Percentiles rank a stretch among this genome's conserved stretches.
phyloP scores from a whole-genome alignment of 2,113 vertebrate species.

The Eleginops maclovinus region DNA sequence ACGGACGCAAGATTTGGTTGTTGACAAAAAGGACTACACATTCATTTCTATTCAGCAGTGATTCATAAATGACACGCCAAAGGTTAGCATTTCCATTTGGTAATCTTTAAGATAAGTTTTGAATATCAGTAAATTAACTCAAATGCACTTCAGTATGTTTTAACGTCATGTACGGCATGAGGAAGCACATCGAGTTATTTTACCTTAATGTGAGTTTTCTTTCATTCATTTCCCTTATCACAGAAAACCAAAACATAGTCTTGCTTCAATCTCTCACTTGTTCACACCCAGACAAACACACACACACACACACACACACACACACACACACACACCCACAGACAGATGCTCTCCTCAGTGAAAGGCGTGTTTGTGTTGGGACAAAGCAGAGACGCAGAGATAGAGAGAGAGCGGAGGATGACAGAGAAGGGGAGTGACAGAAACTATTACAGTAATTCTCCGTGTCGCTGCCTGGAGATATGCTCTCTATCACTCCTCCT shows the following conservation, averaged over 20 bases:
- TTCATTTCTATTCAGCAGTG: not conserved
- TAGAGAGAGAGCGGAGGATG: slow-evolving; percentile 56
- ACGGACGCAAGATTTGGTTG: not conserved
- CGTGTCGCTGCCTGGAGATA: slow-evolving; percentile 63
- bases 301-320: slow-evolving; percentile 1
- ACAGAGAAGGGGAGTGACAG: slow-evolving; percentile 67
- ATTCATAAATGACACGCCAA: not conserved
- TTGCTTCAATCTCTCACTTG: not conserved
- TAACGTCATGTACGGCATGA: not conserved
- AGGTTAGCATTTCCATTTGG: too few species aligned
- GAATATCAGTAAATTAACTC: too few species aligned
- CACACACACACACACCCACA: slow-evolving; percentile 7
- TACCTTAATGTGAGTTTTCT: slow-evolving; percentile 13
- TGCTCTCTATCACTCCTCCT: slow-evolving; percentile 65
- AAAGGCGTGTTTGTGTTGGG: slow-evolving; percentile 60
- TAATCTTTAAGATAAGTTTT: too few species aligned
- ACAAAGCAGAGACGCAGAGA: slow-evolving; percentile 57
- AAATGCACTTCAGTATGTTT: not conserved
- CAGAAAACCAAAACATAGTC: slow-evolving; percentile 1
- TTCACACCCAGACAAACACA: slow-evolving; percentile 5
- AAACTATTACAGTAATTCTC: slow-evolving; percentile 76
- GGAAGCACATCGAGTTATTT: slow-evolving; percentile 7
- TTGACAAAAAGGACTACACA: not conserved
- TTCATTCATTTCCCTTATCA: slow-evolving; percentile 15
- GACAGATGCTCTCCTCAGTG: slow-evolving; percentile 56